phyloP scores from a whole-genome alignment of 1,140 invertebrate genomes.

The Olivierus martensii region DNA sequence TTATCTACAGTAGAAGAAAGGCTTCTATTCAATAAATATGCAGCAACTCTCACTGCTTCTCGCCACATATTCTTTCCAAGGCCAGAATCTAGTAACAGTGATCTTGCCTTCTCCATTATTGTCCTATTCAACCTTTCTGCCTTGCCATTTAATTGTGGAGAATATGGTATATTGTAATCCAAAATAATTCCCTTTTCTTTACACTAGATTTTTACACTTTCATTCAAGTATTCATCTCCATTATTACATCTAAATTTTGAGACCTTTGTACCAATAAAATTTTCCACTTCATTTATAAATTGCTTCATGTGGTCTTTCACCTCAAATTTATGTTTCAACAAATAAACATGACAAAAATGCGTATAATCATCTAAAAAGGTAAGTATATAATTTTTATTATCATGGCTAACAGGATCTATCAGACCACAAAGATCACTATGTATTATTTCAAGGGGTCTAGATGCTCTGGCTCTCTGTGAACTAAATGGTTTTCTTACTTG shows the following conservation, averaged over 20 bases:
- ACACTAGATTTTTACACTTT: too few relatives aligned
- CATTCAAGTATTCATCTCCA: too few relatives aligned
- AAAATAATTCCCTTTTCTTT: too few relatives aligned
- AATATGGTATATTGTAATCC: too few relatives aligned
- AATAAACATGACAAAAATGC: neutral
- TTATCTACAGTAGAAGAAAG: neutral
- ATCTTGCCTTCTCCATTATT: too few relatives aligned
- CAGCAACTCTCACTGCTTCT: neutral
- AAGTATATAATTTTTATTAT: neutral
- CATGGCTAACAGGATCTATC: neutral
- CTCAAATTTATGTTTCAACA: neutral
- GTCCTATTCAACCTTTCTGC: too few relatives aligned
- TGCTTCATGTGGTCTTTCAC: neutral
- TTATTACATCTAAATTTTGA: neutral
- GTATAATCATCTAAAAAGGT: neutral
- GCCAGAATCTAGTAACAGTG: too few relatives aligned
- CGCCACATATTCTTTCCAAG: too few relatives aligned
- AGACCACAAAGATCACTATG: neutral
- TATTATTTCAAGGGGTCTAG: neutral
- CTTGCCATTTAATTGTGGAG: too few relatives aligned
- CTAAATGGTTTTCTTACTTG: neutral
- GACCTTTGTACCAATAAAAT: neutral
- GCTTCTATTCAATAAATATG: neutral
- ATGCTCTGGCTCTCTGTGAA: neutral
- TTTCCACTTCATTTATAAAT: neutral